phyloP scores from a whole-genome alignment of 2,797 vertebrate species.

The Clamator glandarius region DNA sequence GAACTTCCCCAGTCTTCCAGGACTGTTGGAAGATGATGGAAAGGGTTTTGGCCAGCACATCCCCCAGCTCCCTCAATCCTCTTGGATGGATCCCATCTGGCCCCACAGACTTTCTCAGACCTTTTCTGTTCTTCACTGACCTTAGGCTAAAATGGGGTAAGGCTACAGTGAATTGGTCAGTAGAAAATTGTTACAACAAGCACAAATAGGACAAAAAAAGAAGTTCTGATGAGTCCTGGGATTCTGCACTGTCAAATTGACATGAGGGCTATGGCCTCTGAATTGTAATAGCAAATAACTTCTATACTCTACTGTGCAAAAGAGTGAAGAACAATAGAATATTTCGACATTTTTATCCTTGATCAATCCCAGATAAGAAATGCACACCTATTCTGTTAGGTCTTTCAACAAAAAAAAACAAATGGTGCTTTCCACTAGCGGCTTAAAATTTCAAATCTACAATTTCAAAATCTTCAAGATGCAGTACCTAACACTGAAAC shows the following conservation, averaged over 20 bases:
- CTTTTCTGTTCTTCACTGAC: not conserved
- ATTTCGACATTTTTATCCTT: not conserved
- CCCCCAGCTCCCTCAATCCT: no score
- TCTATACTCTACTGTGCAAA: not conserved
- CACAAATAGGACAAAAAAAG: not conserved
- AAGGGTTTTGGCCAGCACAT: no score
- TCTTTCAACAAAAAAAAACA: not conserved
- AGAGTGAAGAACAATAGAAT: not conserved
- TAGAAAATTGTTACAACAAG: not conserved
- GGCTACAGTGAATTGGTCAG: not conserved
- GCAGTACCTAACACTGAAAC: not conserved
- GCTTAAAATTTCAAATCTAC: not conserved
- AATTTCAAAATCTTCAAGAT: not conserved
- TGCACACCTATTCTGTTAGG: not conserved
- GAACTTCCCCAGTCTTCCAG: no score
- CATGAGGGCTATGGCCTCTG: not conserved
- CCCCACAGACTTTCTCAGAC: no score
- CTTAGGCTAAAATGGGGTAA: not conserved
- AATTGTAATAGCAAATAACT: not conserved
- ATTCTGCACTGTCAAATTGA: not conserved
- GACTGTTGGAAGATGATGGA: no score
- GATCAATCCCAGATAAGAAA: not conserved
- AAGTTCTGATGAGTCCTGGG: not conserved
- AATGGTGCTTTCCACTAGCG: not conserved
- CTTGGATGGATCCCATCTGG: no score